Evolutionary conservation across 2,797 vertebrate species (phyloP).

Genomic region (Menidia menidia): DNA sequence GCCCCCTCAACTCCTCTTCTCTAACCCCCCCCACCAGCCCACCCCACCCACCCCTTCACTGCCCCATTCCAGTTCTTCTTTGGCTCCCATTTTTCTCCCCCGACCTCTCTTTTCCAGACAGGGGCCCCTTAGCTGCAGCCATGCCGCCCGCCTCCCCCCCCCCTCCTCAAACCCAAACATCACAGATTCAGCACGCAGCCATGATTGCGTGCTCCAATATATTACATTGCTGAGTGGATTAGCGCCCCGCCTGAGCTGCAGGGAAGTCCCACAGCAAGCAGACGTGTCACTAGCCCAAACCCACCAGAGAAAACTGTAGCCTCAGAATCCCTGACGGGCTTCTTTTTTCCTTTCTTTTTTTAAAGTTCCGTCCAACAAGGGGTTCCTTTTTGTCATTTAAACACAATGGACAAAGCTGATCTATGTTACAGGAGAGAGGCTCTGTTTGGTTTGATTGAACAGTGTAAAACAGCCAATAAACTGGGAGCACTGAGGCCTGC

Average conservation of each 20-base stretch:
- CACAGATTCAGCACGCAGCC: slow-evolving; percentile 26
- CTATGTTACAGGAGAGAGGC: slow-evolving; percentile 50
- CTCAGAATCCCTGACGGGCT: neutral
- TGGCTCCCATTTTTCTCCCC: slow-evolving; percentile 53
- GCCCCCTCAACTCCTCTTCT: slow-evolving; percentile 30
- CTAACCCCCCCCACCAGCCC: slow-evolving; percentile 2
- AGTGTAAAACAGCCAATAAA: slow-evolving; percentile 75
- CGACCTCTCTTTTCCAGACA: slow-evolving; percentile 62
- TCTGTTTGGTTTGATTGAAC: slow-evolving; percentile 56
- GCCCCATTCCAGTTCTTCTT: slow-evolving; percentile 46
- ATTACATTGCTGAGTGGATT: slow-evolving; percentile 49
- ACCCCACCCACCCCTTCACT: slow-evolving; percentile 31
- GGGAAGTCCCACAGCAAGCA: slow-evolving; percentile 12
- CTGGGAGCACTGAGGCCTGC: slow-evolving; percentile 67
- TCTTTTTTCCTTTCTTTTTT: neutral
- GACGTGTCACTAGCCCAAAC: slow-evolving; percentile 4
- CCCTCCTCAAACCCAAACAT: slow-evolving; percentile 60
- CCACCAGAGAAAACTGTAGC: slow-evolving; percentile 14
- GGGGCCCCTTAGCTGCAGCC: slow-evolving; percentile 58
- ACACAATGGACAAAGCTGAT: slow-evolving; percentile 61
- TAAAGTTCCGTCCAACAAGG: slow-evolving; percentile 25
- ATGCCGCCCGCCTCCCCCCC: neutral
- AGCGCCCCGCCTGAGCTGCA: slow-evolving; percentile 23
- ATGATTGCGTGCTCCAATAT: slow-evolving; percentile 25
- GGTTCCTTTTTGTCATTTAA: slow-evolving; percentile 34